Evolutionary conservation across 2,113 vertebrate species (phyloP), one percentile per base, ranked within the genome.

Genomic region (Blennius ocellaris): DNA sequence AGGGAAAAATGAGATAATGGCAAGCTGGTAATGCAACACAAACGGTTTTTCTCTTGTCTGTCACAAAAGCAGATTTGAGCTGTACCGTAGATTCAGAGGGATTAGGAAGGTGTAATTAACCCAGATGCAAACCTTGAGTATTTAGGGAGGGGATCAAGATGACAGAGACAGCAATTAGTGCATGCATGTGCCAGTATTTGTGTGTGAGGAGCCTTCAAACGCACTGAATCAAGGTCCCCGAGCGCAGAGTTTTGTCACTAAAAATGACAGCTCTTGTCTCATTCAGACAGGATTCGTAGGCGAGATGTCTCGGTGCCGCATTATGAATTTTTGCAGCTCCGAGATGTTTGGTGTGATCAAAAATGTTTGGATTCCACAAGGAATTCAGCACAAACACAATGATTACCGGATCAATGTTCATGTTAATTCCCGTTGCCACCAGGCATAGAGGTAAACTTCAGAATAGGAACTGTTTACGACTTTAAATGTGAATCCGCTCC

Each of bases 261-360:
- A 84, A 84, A 69, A 64, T 81, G 84, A 87, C 81, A 80, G 67
- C 68, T 78, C 75, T 71, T 57, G 61, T 84, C 69, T 84, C 78
- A 61, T 78, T 80, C 73, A 86, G 85, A 81, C 73, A 53, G 51
- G 60, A 82, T 70, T 58, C 7, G 81, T 81, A 76, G 84, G 81
- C 47, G 57, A 80, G 52, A 59, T 57, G 58, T 83, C 78, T 84
- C 82, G 15, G 53, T 9, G 69, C 65, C 5, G 45, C 78, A 48
- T 55, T 65, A 61, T 38, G 0, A 80, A 67, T 38, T n/a, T 72
- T 70, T 47, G 21, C 72, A 76, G 77, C 69, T 80, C 56, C 60
- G 73, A 73, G 59, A 73, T 73, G 53, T 83, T 86, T 71, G 54
- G 64, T 50, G 61, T 72, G 61, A 89, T 86, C 68, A 82, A 76